Conservation (phyloP, 2,797 vertebrate genomes). For the Intellagama lesueurii region DNA sequence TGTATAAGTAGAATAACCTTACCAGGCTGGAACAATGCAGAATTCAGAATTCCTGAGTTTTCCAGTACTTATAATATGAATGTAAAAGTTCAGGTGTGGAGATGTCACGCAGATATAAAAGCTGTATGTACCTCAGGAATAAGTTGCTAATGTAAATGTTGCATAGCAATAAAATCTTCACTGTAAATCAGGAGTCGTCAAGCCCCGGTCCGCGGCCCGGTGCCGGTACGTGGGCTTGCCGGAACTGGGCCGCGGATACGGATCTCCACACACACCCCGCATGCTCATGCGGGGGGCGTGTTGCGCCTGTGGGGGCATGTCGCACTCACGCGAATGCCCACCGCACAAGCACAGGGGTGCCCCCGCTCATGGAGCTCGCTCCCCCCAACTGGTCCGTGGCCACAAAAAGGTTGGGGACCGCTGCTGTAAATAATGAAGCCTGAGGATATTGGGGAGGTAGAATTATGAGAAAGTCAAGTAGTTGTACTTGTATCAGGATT, state of each 20-base stretch:
- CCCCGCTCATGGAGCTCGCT: too few species aligned
- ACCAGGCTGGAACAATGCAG: neutral
- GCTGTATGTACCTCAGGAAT: neutral
- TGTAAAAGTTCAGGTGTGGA: neutral
- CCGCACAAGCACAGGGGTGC: too few species aligned
- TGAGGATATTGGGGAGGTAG: neutral
- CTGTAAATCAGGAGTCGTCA: too few species aligned
- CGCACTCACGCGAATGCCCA: too few species aligned
- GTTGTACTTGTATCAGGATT: neutral
- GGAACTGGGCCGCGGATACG: too few species aligned
- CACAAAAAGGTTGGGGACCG: too few species aligned
- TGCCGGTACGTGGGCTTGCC: too few species aligned
- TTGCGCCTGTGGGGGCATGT: too few species aligned
- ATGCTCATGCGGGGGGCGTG: too few species aligned
- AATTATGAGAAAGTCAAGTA: neutral
- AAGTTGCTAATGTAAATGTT: slow-evolving; percentile 6
- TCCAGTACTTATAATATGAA: neutral
- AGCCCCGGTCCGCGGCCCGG: too few species aligned
- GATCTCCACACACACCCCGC: too few species aligned
- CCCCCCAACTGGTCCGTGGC: too few species aligned
- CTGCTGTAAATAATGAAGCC: neutral
- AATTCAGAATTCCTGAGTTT: neutral
- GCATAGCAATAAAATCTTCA: neutral
- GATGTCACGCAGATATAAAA: neutral
- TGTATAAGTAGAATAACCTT: neutral